phyloP scores from a whole-genome alignment of 2,797 vertebrate species.

The Capromys pilorides region DNA sequence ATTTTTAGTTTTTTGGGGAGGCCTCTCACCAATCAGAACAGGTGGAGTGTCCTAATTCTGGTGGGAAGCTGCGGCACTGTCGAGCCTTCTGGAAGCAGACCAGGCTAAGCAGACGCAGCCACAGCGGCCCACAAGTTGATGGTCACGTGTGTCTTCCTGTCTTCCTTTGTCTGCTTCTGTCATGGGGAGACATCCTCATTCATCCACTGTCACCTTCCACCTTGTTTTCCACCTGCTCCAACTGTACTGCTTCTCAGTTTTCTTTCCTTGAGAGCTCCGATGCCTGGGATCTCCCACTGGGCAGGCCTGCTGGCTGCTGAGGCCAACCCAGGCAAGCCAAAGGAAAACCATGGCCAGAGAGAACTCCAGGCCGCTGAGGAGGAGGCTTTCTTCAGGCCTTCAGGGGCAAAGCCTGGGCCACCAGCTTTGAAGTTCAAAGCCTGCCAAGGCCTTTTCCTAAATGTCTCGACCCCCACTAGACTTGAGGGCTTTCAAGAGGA shows the following conservation, averaged over 20 bases:
- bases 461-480: not conserved
- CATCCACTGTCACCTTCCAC: not conserved
- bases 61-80: not conserved
- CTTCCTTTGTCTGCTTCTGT: not conserved
- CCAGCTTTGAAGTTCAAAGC: not conserved
- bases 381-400: not conserved
- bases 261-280: not conserved
- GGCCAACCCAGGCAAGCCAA: not conserved
- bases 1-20: not conserved
- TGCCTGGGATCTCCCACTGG: not conserved
- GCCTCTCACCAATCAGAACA: not conserved
- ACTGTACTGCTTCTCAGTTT: not conserved
- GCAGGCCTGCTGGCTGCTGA: not conserved
- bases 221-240: not conserved
- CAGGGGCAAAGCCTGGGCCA: not conserved
- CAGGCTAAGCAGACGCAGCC: not conserved
- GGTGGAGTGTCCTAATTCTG: not conserved
- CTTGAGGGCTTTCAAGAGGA: not conserved
- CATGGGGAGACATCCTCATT: not conserved
- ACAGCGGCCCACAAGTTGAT: not conserved
- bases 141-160: not conserved
- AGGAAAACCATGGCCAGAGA: not conserved
- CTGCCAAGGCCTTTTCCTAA: not conserved
- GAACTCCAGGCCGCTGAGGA: not conserved
- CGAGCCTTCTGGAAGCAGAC: not conserved